A percentile compares a stretch with the other conserved stretches of the same genome.
Evolutionary conservation across 2,888 invertebrate genomes (phyloP).

Genomic region (Chloromyia formosa): DNA sequence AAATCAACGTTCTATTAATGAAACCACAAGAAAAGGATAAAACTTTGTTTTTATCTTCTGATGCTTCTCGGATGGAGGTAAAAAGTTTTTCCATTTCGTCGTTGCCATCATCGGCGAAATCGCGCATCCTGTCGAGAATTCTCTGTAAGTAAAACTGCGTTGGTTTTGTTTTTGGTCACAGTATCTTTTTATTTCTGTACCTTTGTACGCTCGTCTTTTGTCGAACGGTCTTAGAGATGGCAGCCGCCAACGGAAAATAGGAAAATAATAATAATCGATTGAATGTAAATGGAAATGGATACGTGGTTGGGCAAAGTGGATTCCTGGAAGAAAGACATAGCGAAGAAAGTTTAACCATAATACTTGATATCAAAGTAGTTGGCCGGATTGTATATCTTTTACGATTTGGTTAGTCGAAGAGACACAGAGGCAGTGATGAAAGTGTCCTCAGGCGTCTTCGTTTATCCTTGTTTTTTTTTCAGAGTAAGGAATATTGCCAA

Average conservation of each 20-base stretch:
- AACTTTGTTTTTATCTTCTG: slow-evolving; percentile 43
- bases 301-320: slow-evolving; percentile 18
- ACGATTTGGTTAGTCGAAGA: neutral
- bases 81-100: slow-evolving; percentile 45
- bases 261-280: slow-evolving; percentile 42
- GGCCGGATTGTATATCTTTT: slow-evolving; percentile 5
- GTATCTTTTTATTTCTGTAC: too few relatives aligned
- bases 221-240: neutral
- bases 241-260: slow-evolving; percentile 19
- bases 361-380: slow-evolving; percentile 31
- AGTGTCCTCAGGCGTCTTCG: neutral
- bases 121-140: slow-evolving; percentile 5
- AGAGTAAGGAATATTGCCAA: neutral
- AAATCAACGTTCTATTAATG: slow-evolving; percentile 32
- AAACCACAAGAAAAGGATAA: slow-evolving; percentile 2
- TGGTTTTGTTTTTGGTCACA: too few relatives aligned
- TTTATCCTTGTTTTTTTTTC: neutral
- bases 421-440: slow-evolving; percentile 3
- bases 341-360: slow-evolving; percentile 33
- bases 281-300: slow-evolving; percentile 22
- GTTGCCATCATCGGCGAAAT: slow-evolving; percentile 30
- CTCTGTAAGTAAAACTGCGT: slow-evolving; percentile 39
- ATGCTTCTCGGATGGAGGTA: neutral
- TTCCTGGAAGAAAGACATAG: slow-evolving; percentile 17
- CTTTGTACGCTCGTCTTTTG: too few relatives aligned